Evolutionary conservation across 1,140 invertebrate species (phyloP).

Genomic region (Drosophila hydei): DNA sequence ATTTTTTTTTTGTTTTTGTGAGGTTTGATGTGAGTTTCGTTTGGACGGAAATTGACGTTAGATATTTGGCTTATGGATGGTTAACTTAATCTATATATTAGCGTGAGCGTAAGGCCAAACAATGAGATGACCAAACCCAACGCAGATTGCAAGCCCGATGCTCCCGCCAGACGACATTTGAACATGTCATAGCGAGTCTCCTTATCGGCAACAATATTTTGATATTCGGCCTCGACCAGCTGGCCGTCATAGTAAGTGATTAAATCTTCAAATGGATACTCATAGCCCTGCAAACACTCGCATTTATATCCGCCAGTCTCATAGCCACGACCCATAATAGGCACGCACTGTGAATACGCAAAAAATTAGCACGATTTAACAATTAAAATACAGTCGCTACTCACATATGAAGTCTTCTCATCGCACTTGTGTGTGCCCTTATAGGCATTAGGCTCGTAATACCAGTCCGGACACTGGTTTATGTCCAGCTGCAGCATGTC

Average conservation of each 20-base stretch:
- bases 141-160: conserved; percentile 86
- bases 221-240: conserved; percentile 96
- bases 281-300: conserved; percentile 98
- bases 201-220: conserved; percentile 91
- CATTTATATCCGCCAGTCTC: conserved; percentile 98
- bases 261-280: conserved; percentile 97
- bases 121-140: conserved; percentile 73
- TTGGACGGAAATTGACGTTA: conserved; percentile 67
- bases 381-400: conserved; percentile 77
- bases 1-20: conserved; percentile 54
- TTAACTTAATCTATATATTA: conserved; percentile 82
- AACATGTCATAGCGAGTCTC: conserved; percentile 94
- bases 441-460: conserved; percentile 96
- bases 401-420: conserved; percentile 95
- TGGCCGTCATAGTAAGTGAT: conserved; percentile 99
- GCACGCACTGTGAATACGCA: conserved; percentile 92
- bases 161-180: conserved; percentile 95
- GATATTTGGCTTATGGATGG: conserved; percentile 54
- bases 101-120: conserved; percentile 70
- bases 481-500: conserved; percentile 95
- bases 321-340: conserved; percentile 95
- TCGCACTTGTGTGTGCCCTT: conserved; percentile 98
- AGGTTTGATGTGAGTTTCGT: conserved; percentile 51
- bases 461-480: conserved; percentile 96
- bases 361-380: conserved; percentile 2